Evolutionary conservation across 2,797 vertebrate species (phyloP).

Genomic region (Cyclopterus lumpus): DNA sequence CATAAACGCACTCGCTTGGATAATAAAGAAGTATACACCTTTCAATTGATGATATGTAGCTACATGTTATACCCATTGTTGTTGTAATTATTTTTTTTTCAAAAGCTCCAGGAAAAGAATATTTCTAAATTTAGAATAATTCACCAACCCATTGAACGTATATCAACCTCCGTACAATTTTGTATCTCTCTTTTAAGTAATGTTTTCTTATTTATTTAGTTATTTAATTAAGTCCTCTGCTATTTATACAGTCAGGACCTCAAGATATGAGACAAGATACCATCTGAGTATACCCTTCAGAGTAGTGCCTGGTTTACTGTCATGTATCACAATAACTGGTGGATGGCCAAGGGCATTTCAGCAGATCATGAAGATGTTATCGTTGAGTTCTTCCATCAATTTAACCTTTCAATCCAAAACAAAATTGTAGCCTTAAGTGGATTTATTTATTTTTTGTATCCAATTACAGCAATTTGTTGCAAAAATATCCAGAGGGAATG

Average conservation of each 20-base stretch:
- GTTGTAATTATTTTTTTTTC: no score
- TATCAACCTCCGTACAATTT: no score
- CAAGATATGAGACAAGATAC: not conserved
- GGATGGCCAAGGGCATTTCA: not conserved
- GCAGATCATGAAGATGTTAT: not conserved
- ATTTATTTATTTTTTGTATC: conserved; percentile 15
- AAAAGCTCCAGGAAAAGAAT: not conserved
- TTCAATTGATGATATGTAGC: not conserved
- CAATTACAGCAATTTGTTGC: conserved; percentile 1
- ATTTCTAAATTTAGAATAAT: no score
- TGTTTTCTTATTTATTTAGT: no score
- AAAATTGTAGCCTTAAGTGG: conserved; percentile 1
- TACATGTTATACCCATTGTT: not conserved
- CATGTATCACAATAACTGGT: not conserved
- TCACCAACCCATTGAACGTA: no score
- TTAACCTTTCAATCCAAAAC: conserved; percentile 7
- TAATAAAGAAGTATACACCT: not conserved
- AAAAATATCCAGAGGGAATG: conserved; percentile 8
- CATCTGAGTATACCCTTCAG: not conserved
- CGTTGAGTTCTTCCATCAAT: not conserved
- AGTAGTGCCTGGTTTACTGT: not conserved
- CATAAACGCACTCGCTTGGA: not conserved
- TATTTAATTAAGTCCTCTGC: not conserved
- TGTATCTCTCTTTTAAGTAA: no score
- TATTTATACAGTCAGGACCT: not conserved